Percentiles rank a stretch among this genome's conserved stretches.
These are phyloP conservation scores for Clangula hyemalis DNA, from an alignment of 2,797 vertebrate species.

Conservation along the genomic window DNA sequence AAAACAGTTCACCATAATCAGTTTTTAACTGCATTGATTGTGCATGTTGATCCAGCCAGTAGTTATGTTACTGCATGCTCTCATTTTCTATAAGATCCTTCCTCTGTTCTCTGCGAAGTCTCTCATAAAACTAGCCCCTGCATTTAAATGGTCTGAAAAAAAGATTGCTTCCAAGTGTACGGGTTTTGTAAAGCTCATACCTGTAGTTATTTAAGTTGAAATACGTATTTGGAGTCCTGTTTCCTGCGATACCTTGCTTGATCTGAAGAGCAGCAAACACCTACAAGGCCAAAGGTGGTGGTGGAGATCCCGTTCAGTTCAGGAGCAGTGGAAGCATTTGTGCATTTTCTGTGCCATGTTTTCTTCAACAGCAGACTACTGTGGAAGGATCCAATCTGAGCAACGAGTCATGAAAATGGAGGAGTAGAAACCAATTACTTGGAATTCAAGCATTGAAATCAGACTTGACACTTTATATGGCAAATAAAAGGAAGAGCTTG, in stretches of 20 bases:
- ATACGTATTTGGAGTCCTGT: neutral
- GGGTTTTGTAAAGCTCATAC: neutral
- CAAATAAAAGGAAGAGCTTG: neutral
- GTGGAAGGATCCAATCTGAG: neutral
- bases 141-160: neutral
- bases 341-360: neutral
- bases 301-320: neutral
- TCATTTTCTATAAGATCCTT: neutral
- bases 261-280: neutral
- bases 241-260: neutral
- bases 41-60: neutral
- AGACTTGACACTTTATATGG: neutral
- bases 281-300: neutral
- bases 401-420: fast-evolving
- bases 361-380: neutral
- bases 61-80: fast-evolving
- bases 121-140: neutral
- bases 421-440: neutral
- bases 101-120: neutral
- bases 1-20: neutral
- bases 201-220: neutral
- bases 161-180: neutral
- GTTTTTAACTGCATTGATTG: neutral
- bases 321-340: neutral
- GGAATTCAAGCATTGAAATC: neutral